These are phyloP conservation scores for Diarsia rubi DNA, from an alignment of 2,888 invertebrate species.

Conservation along the genomic window DNA sequence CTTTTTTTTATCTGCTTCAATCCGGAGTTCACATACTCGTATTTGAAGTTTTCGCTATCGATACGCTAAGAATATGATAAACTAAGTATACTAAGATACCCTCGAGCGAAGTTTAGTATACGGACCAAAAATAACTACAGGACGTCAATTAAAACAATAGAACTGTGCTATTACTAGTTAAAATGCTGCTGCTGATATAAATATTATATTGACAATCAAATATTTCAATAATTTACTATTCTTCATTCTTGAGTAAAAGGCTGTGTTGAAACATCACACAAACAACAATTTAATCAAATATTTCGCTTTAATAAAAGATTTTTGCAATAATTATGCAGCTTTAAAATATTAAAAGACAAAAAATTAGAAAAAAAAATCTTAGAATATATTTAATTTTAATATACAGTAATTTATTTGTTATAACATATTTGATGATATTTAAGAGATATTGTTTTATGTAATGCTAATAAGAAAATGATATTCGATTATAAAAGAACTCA, in stretches of 20 bases:
- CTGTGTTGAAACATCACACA: conserved; percentile 30
- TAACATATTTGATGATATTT: background rate
- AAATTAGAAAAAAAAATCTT: conserved; percentile 20
- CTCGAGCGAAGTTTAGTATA: conserved; percentile 68
- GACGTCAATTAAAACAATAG: conserved; percentile 85
- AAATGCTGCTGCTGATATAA: conserved; percentile 12
- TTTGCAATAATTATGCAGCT: conserved; percentile 35
- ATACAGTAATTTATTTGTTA: conserved; percentile 1
- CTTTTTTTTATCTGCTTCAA: background rate
- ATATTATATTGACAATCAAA: background rate
- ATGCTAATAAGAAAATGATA: conserved; percentile 20
- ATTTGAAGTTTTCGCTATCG: background rate
- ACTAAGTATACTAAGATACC: conserved; percentile 50
- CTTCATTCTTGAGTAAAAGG: background rate
- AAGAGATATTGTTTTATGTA: conserved; percentile 17
- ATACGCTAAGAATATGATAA: background rate
- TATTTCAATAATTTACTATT: conserved; percentile 4
- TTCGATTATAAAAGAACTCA: conserved; percentile 37
- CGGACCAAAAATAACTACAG: conserved; percentile 82
- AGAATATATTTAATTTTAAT: conserved; percentile 24
- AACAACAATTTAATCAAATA: background rate
- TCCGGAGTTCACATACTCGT: background rate
- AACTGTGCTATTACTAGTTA: conserved; percentile 46
- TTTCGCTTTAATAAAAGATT: conserved; percentile 27
- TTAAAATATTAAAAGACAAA: conserved; percentile 46